Percentiles rank a stretch among this genome's conserved stretches.
These are phyloP conservation scores for Clarias platycephalus DNA, from an alignment of 2,797 vertebrate genomes.

Conservation along the genomic window DNA sequence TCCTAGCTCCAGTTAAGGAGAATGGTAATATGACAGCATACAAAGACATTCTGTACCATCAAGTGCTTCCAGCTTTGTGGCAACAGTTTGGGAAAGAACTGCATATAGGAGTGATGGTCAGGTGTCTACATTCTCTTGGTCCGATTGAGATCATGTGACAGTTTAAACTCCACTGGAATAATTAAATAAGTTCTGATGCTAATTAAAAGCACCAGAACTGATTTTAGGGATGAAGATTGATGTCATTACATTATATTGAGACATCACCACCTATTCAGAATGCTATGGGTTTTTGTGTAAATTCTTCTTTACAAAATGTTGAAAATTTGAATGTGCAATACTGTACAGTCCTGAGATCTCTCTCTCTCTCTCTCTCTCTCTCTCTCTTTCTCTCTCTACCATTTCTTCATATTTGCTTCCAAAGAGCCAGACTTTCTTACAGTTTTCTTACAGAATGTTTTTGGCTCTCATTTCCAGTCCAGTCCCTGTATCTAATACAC, in stretches of 20 bases:
- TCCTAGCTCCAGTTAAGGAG: background rate
- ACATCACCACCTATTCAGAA: background rate
- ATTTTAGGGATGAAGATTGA: background rate
- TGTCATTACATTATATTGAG: background rate
- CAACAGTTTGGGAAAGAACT: background rate
- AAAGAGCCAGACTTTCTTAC: no score
- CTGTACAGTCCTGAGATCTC: no score
- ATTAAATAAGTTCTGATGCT: background rate
- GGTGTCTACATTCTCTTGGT: background rate
- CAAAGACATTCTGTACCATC: background rate
- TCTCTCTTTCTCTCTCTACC: no score
- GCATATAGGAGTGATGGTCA: background rate
- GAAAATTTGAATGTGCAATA: no score
- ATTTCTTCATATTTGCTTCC: no score
- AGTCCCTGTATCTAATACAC: no score
- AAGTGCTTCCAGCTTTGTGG: background rate
- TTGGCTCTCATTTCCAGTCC: no score
- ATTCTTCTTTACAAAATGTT: background rate
- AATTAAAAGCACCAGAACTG: background rate
- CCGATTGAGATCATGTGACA: background rate
- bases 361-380: no score
- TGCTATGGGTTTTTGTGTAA: background rate
- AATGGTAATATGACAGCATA: background rate
- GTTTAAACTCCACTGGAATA: background rate
- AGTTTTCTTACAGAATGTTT: no score